Evolutionary conservation across 2,888 invertebrate genomes (phyloP).

Genomic region (Conus canariensis): DNA sequence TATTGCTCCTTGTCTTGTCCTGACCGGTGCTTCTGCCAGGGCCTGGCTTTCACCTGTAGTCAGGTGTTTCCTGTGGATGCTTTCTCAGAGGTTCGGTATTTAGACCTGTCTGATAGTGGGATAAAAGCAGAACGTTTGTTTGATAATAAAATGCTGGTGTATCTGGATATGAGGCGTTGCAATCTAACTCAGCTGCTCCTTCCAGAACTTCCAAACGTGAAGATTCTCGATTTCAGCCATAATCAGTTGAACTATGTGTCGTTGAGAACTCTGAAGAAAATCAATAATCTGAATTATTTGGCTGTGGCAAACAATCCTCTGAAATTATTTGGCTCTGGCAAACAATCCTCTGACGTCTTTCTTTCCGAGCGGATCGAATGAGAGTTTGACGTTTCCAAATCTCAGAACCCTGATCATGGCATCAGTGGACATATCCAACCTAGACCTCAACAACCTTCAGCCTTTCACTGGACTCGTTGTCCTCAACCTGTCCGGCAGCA

Average conservation of each 20-base stretch:
- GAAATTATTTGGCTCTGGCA: no score
- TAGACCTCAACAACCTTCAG: not conserved
- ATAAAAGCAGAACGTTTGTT: not conserved
- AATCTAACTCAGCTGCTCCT: not conserved
- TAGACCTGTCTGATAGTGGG: not conserved
- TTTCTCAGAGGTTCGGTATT: not conserved
- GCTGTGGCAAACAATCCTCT: not conserved
- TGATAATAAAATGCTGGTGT: not conserved
- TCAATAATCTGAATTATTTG: not conserved
- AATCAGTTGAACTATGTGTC: not conserved
- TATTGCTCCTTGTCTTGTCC: not conserved
- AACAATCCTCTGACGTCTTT: no score
- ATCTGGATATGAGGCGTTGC: not conserved
- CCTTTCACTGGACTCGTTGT: not conserved
- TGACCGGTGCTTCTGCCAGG: not conserved
- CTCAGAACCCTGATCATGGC: not conserved
- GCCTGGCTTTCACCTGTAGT: not conserved
- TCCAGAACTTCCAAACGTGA: not conserved
- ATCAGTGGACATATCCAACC: not conserved
- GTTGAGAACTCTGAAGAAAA: not conserved
- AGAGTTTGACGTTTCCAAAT: not conserved
- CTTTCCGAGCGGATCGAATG: not conserved
- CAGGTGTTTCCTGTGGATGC: not conserved
- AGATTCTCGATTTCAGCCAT: not conserved
- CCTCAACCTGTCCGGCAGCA: not conserved